phyloP scores from a whole-genome alignment of 2,797 vertebrate genomes.

The Paguma larvata region DNA sequence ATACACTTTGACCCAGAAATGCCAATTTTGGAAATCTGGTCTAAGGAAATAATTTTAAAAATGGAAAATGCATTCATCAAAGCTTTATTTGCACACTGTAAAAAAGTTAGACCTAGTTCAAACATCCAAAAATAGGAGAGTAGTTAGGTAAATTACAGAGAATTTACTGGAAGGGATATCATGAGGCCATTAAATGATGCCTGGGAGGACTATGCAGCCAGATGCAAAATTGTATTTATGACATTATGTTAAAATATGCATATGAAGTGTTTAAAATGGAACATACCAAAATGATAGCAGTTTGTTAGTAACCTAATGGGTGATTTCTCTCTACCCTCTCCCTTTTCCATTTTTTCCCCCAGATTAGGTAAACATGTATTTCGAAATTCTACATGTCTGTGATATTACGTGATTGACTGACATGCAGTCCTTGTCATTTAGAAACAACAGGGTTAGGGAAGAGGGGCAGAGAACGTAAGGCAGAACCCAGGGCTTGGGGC shows the following conservation, averaged over 20 bases:
- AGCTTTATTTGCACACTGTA: slow-evolving; percentile 14
- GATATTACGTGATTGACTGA: background rate
- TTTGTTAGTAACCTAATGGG: background rate
- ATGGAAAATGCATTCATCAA: background rate
- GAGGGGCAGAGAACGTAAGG: background rate
- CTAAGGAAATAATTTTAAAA: slow-evolving; percentile 11
- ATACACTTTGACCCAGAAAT: slow-evolving; percentile 59
- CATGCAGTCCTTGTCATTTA: background rate
- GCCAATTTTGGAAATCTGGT: slow-evolving; percentile 16
- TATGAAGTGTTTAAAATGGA: background rate
- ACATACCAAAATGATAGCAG: background rate
- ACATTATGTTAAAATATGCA: slow-evolving; percentile 30
- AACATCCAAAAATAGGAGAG: slow-evolving; percentile 2
- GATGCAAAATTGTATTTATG: background rate
- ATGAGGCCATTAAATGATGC: background rate
- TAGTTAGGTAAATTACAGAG: background rate
- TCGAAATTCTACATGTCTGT: background rate
- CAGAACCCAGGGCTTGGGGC: background rate
- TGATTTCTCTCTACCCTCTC: background rate
- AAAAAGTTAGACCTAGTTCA: slow-evolving; percentile 28
- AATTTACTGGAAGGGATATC: slow-evolving; percentile 24
- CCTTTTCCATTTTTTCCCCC: background rate
- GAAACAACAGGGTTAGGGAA: background rate
- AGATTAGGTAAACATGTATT: background rate
- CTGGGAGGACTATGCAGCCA: background rate